Base-by-base conservation (phyloP, 2,113 vertebrate genomes). In the Craseonycteris thonglongyai region DNA sequence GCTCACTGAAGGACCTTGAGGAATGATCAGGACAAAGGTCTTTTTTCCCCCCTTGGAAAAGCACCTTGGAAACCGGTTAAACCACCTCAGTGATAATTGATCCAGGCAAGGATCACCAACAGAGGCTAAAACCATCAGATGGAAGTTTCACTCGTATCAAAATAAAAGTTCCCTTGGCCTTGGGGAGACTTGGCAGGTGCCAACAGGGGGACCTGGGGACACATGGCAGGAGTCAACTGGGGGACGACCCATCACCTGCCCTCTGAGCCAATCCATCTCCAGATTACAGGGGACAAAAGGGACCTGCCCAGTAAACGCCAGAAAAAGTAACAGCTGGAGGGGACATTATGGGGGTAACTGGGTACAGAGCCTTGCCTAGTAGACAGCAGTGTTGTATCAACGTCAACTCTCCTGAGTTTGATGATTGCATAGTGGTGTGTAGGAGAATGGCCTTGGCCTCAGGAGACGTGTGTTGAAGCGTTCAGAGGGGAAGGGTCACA, bases 391-490 rank as follows among this genome's bases (percentile, higher is more conserved):
- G 28, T 26, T 5, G 5, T 7, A 15, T 82, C 33, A 3, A 0
- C 7, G 71, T 19, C 7, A 26, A 18, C 21, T 21, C 13, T 68
- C 58, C 65, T 61, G 7, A 35, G 16, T 3, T 19, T 49, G 76
- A 6, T 28, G 6, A 3, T 15, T 14, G 66, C 24, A 33, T 38
- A 2, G 24, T 15, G 26, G 1, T 3, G 0, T 0, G 9, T 12
- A 38, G 56, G 71, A 40, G 16, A 26, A 30, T 0, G 5, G 68
- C n/a, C 35, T 79, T 68, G 18, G 12, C 79, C 85, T 82, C 13
- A 35, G 35, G 54, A 45, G 38, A 24, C 0, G 2, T 0, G 1
- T 10, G 54, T 35, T 30, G 26, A 40, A 33, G 8, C 10, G 26
- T 65, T 61, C 12, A n/a, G 56, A 74, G 42, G 8, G 9, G 7